Percentiles rank a stretch among this genome's conserved stretches.
Conservation (phyloP, 1,140 invertebrate species). For the Brachionus manjavacas region DNA sequence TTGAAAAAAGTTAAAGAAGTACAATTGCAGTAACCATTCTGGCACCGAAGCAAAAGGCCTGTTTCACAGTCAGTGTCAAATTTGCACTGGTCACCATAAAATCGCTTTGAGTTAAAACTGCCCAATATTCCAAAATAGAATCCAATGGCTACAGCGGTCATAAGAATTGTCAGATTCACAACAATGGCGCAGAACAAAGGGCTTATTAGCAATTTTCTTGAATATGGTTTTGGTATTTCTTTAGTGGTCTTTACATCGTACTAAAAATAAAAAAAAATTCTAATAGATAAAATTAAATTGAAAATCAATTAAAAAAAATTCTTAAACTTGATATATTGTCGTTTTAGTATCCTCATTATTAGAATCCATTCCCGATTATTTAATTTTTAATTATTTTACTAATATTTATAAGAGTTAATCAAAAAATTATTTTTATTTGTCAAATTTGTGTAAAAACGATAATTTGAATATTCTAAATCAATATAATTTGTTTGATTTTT, state of each 20-base stretch:
- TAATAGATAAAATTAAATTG: too few species aligned
- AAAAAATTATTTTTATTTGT: too few species aligned
- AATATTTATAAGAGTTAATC: too few species aligned
- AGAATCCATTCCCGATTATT: too few species aligned
- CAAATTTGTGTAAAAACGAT: too few species aligned
- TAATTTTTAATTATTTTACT: too few species aligned
- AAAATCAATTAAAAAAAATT: too few species aligned
- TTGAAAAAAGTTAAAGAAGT: background rate
- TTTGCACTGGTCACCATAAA: background rate
- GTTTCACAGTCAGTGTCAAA: background rate
- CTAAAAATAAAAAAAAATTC: background rate
- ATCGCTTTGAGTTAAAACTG: background rate
- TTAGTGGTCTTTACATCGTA: background rate
- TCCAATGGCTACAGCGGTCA: background rate
- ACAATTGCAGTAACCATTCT: slow-evolving; percentile 7
- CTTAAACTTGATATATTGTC: background rate
- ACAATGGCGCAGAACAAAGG: background rate
- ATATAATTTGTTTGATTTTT: too few species aligned
- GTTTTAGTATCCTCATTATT: too few species aligned
- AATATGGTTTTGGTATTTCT: background rate
- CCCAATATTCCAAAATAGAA: background rate
- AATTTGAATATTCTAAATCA: too few species aligned
- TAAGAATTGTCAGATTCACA: background rate
- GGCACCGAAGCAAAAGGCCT: background rate
- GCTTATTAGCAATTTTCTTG: background rate